Conservation (phyloP, 2,113 vertebrate genomes). For the Upupa epops region DNA sequence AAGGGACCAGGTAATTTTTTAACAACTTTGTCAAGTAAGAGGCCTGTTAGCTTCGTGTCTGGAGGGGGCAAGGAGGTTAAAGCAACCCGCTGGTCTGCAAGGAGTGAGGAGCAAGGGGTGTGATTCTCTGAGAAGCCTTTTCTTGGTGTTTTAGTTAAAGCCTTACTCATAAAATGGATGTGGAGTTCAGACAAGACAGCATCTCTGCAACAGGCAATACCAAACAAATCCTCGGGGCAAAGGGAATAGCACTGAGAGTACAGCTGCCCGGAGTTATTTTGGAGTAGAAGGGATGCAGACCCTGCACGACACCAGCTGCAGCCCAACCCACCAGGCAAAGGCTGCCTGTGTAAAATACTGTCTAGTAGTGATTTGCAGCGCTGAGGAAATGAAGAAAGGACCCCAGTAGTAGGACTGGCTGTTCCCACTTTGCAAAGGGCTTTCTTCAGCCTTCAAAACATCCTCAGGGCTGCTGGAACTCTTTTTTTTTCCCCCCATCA, state of each 20-base stretch:
- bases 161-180: not conserved
- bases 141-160: not conserved
- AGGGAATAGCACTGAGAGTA: rapidly evolving
- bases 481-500: not conserved
- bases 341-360: not conserved
- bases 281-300: not conserved
- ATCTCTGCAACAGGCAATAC: not conserved
- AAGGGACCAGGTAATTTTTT: not conserved
- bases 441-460: constrained; percentile 18
- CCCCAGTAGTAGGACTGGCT: not conserved
- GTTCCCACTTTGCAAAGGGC: not conserved
- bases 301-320: rapidly evolving
- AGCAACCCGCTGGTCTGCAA: not conserved
- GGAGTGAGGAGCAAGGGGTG: not conserved
- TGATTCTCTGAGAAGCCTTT: not conserved
- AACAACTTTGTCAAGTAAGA: not conserved
- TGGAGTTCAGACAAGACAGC: rapidly evolving
- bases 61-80: rapidly evolving
- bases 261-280: not conserved
- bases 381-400: not conserved
- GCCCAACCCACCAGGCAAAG: not conserved
- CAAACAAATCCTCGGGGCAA: too few species aligned
- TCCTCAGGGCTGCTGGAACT: not conserved
- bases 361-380: not conserved
- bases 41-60: not conserved